Evolutionary conservation across 2,113 vertebrate genomes (phyloP).

Genomic region (Corythaixoides concolor): DNA sequence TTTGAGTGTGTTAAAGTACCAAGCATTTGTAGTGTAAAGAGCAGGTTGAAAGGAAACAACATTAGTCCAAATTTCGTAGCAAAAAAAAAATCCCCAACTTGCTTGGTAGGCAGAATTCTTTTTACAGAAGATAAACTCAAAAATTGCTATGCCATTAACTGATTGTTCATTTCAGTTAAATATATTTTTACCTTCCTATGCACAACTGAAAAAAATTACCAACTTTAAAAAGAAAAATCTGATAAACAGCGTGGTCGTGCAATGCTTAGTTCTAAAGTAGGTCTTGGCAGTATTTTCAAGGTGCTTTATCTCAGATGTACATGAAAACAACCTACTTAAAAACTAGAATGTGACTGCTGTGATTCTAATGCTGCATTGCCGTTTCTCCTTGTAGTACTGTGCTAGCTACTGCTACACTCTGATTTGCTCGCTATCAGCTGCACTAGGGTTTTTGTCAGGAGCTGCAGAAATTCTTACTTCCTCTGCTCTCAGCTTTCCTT

Average conservation of each 20-base stretch:
- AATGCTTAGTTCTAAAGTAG: not conserved
- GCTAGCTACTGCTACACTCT: constrained; percentile 68
- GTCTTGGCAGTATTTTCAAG: constrained; percentile 12
- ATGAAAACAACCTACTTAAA: constrained; percentile 78
- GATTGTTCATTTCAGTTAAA: constrained; percentile 37
- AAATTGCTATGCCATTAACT: constrained; percentile 30
- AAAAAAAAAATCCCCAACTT: constrained; percentile 1
- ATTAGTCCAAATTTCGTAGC: constrained; percentile 26
- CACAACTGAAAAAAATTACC: not conserved
- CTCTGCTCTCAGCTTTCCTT: constrained; percentile 37
- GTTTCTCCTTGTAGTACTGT: constrained; percentile 72
- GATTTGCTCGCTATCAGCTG: constrained; percentile 76
- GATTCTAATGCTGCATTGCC: constrained; percentile 81
- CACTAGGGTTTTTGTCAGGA: constrained; percentile 70
- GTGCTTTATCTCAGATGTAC: constrained; percentile 24
- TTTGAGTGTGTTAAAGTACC: constrained; percentile 53
- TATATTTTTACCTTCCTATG: constrained; percentile 16
- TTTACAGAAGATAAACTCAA: constrained; percentile 32
- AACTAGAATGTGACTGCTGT: constrained; percentile 58
- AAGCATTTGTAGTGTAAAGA: constrained; percentile 61
- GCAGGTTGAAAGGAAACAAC: constrained; percentile 18
- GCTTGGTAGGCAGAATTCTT: constrained; percentile 9
- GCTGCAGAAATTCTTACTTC: constrained; percentile 79
- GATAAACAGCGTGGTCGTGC: not conserved
- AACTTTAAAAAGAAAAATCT: constrained; percentile 13